Evolutionary conservation across 30 jellyfish, hydroid and myxozoan species (phyloP).

Genomic region (Aurelia coerulea): DNA sequence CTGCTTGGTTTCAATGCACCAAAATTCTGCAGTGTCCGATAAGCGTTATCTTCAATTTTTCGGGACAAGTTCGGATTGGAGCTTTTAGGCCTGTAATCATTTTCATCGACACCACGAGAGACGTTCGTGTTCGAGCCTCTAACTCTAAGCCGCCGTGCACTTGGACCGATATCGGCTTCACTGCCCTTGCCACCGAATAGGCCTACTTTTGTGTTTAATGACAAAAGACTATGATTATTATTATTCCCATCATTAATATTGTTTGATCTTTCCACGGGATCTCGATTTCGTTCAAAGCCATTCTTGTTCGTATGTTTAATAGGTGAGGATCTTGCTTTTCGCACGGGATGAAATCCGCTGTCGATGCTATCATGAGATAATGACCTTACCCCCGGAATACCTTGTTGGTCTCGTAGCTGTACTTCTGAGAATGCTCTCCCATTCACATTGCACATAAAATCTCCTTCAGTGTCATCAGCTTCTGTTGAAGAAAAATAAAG

Average conservation of each 20-base stretch:
- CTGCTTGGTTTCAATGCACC: constrained; percentile 27
- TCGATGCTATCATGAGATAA: constrained; percentile 69
- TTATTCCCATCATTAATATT: neutral
- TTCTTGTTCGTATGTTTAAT: constrained; percentile 36
- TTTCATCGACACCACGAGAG: constrained; percentile 36
- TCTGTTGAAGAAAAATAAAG: constrained; percentile 36
- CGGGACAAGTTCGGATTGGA: constrained; percentile 52
- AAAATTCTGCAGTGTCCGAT: constrained; percentile 11
- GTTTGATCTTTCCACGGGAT: neutral
- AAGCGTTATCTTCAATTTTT: constrained; percentile 18
- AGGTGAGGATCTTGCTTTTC: constrained; percentile 84
- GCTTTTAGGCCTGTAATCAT: constrained; percentile 10
- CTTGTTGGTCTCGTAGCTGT: constrained; percentile 59
- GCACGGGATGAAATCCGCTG: constrained; percentile 78
- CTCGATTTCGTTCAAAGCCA: neutral
- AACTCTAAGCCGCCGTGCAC: constrained; percentile 74
- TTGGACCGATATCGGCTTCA: constrained; percentile 68
- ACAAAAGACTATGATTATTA: constrained; percentile 29
- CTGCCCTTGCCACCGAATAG: constrained; percentile 77
- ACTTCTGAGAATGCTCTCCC: constrained; percentile 82
- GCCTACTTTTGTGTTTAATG: constrained; percentile 64
- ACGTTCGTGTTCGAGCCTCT: constrained; percentile 67
- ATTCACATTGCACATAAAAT: constrained; percentile 71
- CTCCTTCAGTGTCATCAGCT: constrained; percentile 68
- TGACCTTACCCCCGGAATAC: constrained; percentile 31